These are phyloP conservation scores for Trisateles emortualis DNA, from an alignment of 2,888 invertebrate species.

Conservation along the genomic window DNA sequence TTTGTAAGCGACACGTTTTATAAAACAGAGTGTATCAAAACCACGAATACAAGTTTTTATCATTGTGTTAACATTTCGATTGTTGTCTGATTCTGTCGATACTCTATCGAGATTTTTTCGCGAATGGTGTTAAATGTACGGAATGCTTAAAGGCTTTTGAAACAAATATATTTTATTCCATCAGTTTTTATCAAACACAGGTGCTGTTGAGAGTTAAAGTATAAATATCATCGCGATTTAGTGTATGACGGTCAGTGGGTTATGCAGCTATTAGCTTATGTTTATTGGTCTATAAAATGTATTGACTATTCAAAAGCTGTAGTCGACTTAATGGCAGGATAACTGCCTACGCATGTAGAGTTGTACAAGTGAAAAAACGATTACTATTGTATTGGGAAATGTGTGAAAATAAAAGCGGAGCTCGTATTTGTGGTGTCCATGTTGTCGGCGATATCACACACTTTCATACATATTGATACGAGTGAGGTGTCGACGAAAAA, in stretches of 20 bases:
- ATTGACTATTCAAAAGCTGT: background rate
- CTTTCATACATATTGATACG: slow-evolving; percentile 80
- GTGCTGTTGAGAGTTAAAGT: slow-evolving; percentile 21
- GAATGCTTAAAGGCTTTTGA: slow-evolving; percentile 65
- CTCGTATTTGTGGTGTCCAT: slow-evolving; percentile 31
- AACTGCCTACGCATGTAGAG: slow-evolving; percentile 1
- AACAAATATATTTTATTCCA: slow-evolving; percentile 44
- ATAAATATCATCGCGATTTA: background rate
- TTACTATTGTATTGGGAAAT: slow-evolving; percentile 14
- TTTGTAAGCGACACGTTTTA: slow-evolving; percentile 22
- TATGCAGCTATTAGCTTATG: background rate
- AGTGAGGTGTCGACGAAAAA: slow-evolving; percentile 83
- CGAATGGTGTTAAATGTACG: slow-evolving; percentile 65
- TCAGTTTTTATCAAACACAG: slow-evolving; percentile 36
- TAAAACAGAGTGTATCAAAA: slow-evolving; percentile 35
- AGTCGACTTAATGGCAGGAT: background rate
- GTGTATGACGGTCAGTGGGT: background rate
- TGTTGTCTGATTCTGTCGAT: slow-evolving; percentile 72
- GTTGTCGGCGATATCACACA: slow-evolving; percentile 74
- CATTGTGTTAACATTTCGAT: slow-evolving; percentile 76
- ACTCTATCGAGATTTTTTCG: slow-evolving; percentile 62
- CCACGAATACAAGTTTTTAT: slow-evolving; percentile 55
- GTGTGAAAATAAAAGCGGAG: slow-evolving; percentile 44
- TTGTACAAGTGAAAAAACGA: slow-evolving; percentile 16
- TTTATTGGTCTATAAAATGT: background rate